Evolutionary conservation across 2,113 vertebrate genomes (phyloP).

Genomic region (Brachyhypopomus gauderio): DNA sequence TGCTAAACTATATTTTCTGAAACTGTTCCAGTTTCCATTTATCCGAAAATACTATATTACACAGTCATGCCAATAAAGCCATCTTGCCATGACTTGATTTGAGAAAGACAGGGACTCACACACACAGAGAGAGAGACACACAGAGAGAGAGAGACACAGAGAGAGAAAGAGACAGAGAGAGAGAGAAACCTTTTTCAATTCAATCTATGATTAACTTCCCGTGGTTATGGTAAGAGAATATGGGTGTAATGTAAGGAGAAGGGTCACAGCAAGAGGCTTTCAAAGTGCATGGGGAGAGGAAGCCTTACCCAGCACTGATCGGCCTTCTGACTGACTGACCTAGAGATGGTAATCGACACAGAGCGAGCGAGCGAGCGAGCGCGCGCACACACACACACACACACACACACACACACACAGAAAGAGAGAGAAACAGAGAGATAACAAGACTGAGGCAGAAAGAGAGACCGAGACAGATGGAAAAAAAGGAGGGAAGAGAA

Average conservation of each 20-base stretch:
- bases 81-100: conserved; percentile 41
- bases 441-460: conserved; percentile 55
- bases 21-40: too few species aligned
- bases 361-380: too few species aligned
- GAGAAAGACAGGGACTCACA: too few species aligned
- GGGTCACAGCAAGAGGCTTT: neutral
- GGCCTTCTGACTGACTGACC: neutral
- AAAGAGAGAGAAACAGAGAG: conserved; percentile 58
- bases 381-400: too few species aligned
- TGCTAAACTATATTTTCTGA: too few species aligned
- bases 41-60: too few species aligned
- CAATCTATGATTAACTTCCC: neutral
- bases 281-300: conserved; percentile 12
- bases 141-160: neutral
- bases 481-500: conserved; percentile 40
- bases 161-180: conserved; percentile 17
- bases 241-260: conserved; percentile 21
- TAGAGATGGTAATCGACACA: neutral
- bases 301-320: conserved; percentile 23
- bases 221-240: conserved; percentile 16
- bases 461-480: conserved; percentile 58
- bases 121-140: too few species aligned
- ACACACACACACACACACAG: neutral
- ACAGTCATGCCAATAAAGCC: conserved; percentile 25
- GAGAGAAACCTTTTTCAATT: neutral